A percentile compares a stretch with the other conserved stretches of the same genome.
phyloP scores from a whole-genome alignment of 2,113 vertebrate genomes.

The Pseudolaguvia tuberculata region DNA sequence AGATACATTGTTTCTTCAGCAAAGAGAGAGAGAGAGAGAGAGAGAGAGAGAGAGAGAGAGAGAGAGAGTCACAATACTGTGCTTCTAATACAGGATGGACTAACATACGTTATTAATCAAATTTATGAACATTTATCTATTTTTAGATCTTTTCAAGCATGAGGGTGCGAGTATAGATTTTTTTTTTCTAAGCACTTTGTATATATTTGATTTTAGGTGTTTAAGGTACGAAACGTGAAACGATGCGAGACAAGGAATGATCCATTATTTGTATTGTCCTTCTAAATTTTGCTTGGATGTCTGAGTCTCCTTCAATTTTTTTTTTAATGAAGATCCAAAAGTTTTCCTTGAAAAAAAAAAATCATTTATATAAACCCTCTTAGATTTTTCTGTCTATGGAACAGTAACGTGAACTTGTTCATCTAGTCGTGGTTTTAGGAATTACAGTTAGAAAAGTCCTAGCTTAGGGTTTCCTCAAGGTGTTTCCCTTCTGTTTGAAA shows the following conservation, averaged over 20 bases:
- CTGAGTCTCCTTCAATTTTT: neutral
- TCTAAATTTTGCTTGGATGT: neutral
- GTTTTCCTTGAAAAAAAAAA: neutral
- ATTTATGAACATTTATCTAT: conserved; percentile 5
- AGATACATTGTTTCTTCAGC: neutral
- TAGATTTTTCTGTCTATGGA: neutral
- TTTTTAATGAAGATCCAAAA: neutral
- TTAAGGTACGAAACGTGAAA: neutral
- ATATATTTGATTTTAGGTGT: neutral
- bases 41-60: neutral
- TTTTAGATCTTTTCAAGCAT: conserved; percentile 14
- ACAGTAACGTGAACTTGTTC: neutral
- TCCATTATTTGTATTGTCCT: neutral
- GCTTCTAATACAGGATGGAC: conserved; percentile 5
- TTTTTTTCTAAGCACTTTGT: conserved; percentile 24
- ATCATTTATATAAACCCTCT: neutral
- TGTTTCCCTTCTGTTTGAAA: too few relatives aligned
- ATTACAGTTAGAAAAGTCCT: neutral
- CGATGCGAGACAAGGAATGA: neutral
- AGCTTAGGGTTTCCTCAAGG: too few relatives aligned
- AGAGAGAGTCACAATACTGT: conserved; percentile 15
- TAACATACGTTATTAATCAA: neutral
- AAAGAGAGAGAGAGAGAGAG: neutral
- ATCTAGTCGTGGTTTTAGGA: neutral
- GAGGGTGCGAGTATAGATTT: neutral